Conservation (phyloP, 2,797 vertebrate species). For the Glyptemys insculpta region DNA sequence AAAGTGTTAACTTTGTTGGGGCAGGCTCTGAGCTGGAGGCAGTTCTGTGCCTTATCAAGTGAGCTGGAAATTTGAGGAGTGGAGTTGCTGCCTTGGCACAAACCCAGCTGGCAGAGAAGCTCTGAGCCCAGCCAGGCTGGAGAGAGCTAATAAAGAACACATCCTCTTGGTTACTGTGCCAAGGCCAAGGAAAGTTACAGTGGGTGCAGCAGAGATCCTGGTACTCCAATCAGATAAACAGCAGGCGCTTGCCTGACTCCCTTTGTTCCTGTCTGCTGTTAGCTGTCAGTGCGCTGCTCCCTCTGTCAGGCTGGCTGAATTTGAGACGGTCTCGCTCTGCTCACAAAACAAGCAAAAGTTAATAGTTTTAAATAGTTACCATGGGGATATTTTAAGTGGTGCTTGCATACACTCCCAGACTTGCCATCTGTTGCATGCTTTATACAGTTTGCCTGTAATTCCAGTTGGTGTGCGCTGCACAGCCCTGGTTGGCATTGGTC, state of each 20-base stretch:
- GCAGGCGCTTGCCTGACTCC: not conserved
- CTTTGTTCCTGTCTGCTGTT: slow-evolving; percentile 31
- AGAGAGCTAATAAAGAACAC: slow-evolving; percentile 50
- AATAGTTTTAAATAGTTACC: not conserved
- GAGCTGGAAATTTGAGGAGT: slow-evolving; percentile 60
- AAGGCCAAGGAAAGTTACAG: not conserved
- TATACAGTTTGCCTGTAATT: fast-evolving
- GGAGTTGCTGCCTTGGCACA: slow-evolving; percentile 71
- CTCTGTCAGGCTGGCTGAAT: not conserved
- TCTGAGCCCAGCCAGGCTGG: slow-evolving; percentile 21
- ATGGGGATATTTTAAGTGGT: not conserved
- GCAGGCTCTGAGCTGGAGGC: slow-evolving; percentile 3
- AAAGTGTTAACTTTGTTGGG: slow-evolving; percentile 43
- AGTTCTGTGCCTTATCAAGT: slow-evolving; percentile 54
- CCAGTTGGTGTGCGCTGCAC: not conserved
- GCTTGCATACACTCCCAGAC: not conserved
- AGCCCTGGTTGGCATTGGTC: not conserved
- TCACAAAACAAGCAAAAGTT: not conserved
- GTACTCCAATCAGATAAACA: not conserved
- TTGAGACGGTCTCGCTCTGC: not conserved
- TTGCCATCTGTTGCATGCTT: fast-evolving
- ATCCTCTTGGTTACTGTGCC: slow-evolving; percentile 6
- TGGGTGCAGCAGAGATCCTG: slow-evolving; percentile 40
- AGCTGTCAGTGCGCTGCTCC: not conserved
- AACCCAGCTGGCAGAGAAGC: slow-evolving; percentile 72